Evolutionary conservation across 2,797 vertebrate species (phyloP), one percentile per base, ranked within the genome.

Genomic region (Staurois parvus): DNA sequence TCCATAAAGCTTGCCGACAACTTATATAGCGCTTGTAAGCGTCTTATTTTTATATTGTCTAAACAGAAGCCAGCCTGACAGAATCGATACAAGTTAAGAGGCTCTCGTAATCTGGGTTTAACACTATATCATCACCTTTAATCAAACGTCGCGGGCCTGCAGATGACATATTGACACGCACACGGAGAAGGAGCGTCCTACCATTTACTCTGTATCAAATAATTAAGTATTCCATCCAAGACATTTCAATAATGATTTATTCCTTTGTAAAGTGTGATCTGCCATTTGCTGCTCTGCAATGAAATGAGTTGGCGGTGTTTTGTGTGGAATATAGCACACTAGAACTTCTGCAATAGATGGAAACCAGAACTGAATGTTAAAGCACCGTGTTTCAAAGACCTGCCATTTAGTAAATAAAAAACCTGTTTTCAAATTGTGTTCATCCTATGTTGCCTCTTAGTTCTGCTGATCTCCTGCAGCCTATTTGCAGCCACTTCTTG

Each of bases 31-130:
- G 26, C 79, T 86, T 77, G 79, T 72, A 85, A 85, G 84, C 72
- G 68, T 86, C 85, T 86, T 52, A 76, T 8, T 29, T 85, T 73
- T 77, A 79, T 78, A 89, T 69, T 85, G 86, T 89, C 89, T 88
- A 88, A 89, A 83, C 70, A 89, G 80, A 90, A 91, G 87, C 87
- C 81, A 88, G 81, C 73, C 82, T 91, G 87, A 92, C 85, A 92
- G 88, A 91, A 94, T 92, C 89, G 88, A 91, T 88, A 91, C 85
- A 91, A 89, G 90, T 90, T 88, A 91, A 92, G 88, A 90, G 89
- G 91, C 85, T 88, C 87, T 90, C 87, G 87, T 93, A 92, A 90
- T 91, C 89, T 89, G 87, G 83, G 79, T 89, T 89, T 89, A 92
- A 91, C 88, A 89, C 67, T 76, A 77, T 72, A 90, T 87, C 85